A percentile compares a stretch with the other conserved stretches of the same genome.
These are phyloP conservation scores for Zeugodacus cucurbitae DNA, from an alignment of 1,140 invertebrate species.

Conservation along the genomic window DNA sequence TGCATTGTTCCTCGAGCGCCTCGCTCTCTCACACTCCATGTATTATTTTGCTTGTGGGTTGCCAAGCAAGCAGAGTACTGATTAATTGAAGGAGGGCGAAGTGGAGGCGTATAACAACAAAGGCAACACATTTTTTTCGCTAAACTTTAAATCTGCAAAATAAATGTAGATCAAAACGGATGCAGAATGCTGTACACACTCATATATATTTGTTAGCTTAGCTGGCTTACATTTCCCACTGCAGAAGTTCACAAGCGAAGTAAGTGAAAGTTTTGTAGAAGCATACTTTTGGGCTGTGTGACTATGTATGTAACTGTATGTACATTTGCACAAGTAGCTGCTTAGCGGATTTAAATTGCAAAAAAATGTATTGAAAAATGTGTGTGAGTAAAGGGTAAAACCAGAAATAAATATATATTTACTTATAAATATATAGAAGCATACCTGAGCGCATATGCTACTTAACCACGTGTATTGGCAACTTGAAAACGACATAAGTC, in stretches of 20 bases:
- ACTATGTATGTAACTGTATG: not conserved
- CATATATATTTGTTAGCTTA: not conserved
- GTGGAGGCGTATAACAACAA: not conserved
- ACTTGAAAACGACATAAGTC: slow-evolving; percentile 13
- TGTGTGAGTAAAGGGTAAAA: not conserved
- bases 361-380: not conserved
- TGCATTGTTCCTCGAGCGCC: not conserved
- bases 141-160: not conserved
- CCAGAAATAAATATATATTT: not conserved
- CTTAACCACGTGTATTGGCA: slow-evolving; percentile 5
- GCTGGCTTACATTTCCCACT: not conserved
- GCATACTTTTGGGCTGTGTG: not conserved
- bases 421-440: not conserved
- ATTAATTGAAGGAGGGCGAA: not conserved
- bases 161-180: slow-evolving; percentile 25
- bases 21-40: no score
- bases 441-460: not conserved
- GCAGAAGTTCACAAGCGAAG: not conserved
- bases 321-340: not conserved
- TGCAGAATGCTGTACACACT: not conserved
- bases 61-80: not conserved
- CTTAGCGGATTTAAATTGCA: not conserved
- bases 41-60: not conserved
- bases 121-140: not conserved
- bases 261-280: not conserved